Conservation (phyloP, 35 echinoderm and acorn worm species). For the Amphiura filiformis region DNA sequence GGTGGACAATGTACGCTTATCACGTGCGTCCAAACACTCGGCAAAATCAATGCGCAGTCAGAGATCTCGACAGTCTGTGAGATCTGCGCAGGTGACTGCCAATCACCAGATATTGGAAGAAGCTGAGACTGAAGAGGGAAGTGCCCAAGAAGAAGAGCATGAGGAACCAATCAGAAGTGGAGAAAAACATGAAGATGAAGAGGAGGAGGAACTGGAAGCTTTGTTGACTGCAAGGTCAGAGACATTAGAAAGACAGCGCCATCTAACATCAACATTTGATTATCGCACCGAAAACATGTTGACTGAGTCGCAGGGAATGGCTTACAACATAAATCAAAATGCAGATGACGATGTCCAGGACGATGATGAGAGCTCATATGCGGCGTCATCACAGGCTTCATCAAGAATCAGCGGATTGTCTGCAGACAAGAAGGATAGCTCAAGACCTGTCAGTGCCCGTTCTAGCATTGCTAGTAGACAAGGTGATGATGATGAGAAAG, state of each 20-base stretch:
- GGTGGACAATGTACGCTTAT: neutral
- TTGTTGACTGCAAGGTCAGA: constrained; percentile 61
- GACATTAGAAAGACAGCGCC: constrained; percentile 47
- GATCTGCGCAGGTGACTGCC: constrained; percentile 2
- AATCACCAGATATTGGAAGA: constrained; percentile 34
- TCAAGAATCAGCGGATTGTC: neutral
- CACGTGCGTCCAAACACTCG: neutral
- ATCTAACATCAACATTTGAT: constrained; percentile 64
- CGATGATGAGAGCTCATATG: constrained; percentile 28
- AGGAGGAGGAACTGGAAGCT: constrained; percentile 58
- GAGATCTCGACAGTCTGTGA: constrained; percentile 37
- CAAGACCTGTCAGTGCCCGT: neutral
- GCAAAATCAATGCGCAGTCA: constrained; percentile 40
- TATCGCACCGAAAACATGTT: constrained; percentile 37
- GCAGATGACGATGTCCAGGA: constrained; percentile 37
- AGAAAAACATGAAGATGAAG: constrained; percentile 36
- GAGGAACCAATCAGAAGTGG: neutral
- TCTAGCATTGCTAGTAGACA: neutral
- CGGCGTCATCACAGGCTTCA: neutral
- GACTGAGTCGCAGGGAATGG: neutral
- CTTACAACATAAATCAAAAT: constrained; percentile 71
- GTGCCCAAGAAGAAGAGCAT: constrained; percentile 39
- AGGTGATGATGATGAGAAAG: neutral
- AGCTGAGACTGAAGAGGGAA: constrained; percentile 17
- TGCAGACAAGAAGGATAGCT: neutral